phyloP scores from a whole-genome alignment of 37 sponge, comb jelly and placozoan species.

The Beroe ovata region DNA sequence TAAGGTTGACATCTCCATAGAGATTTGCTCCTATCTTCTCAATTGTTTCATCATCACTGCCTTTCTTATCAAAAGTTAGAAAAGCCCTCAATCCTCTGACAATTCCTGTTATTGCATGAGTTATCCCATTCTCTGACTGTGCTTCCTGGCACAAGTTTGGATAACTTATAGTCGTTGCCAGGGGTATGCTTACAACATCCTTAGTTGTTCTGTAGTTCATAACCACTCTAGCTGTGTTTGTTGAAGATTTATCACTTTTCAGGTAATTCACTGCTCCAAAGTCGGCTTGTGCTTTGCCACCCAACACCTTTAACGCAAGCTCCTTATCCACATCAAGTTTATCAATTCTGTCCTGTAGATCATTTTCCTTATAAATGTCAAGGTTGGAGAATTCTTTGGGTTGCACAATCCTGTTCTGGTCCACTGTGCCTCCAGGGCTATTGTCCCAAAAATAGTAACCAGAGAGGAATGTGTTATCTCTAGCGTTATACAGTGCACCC shows the following conservation, averaged over 20 bases:
- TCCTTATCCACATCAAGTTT: neutral
- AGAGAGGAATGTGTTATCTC: neutral
- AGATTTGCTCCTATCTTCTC: conserved; percentile 26
- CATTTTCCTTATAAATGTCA: conserved; percentile 28
- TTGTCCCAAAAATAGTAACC: neutral
- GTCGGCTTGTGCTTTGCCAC: neutral
- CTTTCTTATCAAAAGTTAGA: conserved; percentile 17
- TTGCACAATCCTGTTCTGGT: neutral
- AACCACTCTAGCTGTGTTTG: neutral
- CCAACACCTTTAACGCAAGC: neutral
- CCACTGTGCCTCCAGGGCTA: neutral
- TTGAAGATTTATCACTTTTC: neutral
- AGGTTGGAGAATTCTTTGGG: conserved; percentile 9
- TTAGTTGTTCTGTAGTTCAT: conserved; percentile 37
- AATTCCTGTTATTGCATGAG: conserved; percentile 1
- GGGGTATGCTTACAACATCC: conserved; percentile 5
- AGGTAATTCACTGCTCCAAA: conserved; percentile 5
- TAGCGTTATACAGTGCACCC: conserved; percentile 32
- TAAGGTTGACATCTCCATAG: neutral
- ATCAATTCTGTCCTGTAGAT: neutral
- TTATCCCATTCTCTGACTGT: neutral
- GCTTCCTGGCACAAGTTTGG: neutral
- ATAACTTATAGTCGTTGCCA: neutral
- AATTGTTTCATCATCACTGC: neutral
- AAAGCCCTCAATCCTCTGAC: conserved; percentile 15